Evolutionary conservation across 2,888 invertebrate species (phyloP), one percentile per base, ranked within the genome.

Genomic region (Ophion costatus): DNA sequence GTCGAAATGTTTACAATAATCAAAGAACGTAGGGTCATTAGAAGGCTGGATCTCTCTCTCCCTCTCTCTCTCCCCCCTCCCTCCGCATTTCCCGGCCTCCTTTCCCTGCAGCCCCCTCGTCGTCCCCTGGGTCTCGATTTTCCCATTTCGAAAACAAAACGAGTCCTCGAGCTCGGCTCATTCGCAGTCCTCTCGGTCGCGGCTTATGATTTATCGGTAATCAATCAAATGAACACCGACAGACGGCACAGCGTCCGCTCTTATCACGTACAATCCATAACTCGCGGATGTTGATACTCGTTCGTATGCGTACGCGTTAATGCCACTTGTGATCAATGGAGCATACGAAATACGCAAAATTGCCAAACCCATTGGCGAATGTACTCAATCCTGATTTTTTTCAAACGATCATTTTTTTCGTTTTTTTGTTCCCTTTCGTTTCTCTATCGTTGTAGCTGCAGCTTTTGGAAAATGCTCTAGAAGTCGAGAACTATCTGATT

Each of bases 311-410:
- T 17, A 2, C 51, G 17, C 3, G 2, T 38, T 38, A n/a, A 42
- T 42, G 33, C 17, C 51, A 17, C 17, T 51, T 66, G 66, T 10
- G 38, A 66, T 66, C 66, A 20, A 66, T 66, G 38, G 10, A 42
- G 14, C 66, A 38, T 38, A 38, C 42, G 51, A 51, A 51, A 51
- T 66, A 66, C 38, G 38, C 66, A 66, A 38, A n/a, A n/a, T 42
- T 66, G n/a, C n/a, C 66, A 33, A 42, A 20, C 42, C 66, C n/a
- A 66, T 66, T 66, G 66, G 66, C 33, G 38, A 66, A 29, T 42
- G 38, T 66, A 66, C 20, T 42, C 42, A 66, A 66, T 66, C 2
- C 38, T 29, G 20, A 66, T 42, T 66, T 42, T n/a, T n/a, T n/a
- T n/a, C n/a, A n/a, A 14, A 14, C 17, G 17, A 51, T 51, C 17